phyloP scores from a whole-genome alignment of 2,113 vertebrate genomes.

The Thinocorus orbignyianus region DNA sequence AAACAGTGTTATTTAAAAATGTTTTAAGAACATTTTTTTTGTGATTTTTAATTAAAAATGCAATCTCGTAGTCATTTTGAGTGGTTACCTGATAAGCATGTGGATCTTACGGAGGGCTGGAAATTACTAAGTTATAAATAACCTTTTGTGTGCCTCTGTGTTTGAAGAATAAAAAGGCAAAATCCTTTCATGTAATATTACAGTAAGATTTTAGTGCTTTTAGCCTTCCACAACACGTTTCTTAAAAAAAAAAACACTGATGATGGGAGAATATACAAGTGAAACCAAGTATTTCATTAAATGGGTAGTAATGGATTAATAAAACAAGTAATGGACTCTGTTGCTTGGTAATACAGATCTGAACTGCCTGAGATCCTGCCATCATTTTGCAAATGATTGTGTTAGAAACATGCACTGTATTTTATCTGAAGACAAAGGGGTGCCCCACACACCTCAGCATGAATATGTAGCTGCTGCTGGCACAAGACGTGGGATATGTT shows the following conservation, averaged over 20 bases:
- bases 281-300: background rate
- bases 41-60: slow-evolving; percentile 23
- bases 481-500: background rate
- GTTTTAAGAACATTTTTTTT: background rate
- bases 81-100: background rate
- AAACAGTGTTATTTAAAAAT: background rate
- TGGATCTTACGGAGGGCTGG: background rate
- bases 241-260: background rate
- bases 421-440: background rate
- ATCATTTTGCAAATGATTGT: background rate
- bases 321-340: background rate
- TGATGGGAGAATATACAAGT: background rate
- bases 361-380: background rate
- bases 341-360: background rate
- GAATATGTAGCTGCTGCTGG: rapidly evolving
- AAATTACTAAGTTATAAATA: background rate
- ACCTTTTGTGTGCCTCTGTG: background rate
- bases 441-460: background rate
- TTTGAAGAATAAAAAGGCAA: background rate
- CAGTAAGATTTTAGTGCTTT: background rate
- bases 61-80: background rate
- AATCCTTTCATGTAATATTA: background rate
- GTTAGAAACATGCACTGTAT: background rate
- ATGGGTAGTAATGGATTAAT: background rate
- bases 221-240: background rate